Base-by-base conservation (phyloP, 1,140 invertebrate genomes). In the Musca domestica region DNA sequence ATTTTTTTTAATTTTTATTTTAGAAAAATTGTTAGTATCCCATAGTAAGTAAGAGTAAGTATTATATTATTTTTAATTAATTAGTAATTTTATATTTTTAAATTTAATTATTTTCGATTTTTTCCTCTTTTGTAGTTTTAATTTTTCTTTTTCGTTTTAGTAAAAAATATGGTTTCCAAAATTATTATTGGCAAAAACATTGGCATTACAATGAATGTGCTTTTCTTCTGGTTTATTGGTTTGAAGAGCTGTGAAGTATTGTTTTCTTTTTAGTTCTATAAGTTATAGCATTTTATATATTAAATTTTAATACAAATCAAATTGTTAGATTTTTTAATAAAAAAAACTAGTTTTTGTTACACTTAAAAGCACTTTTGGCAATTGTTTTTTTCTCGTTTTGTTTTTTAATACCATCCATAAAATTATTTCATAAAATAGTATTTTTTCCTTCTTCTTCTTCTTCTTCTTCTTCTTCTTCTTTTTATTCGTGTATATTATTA, bases 301-400 rank as follows among this genome's bases (percentile, higher is more conserved):
- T 51, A 9, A 9, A 9, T 51, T 56, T 56, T 56, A 25, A 56
- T 27, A 56, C 23, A 27, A 56, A 54, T 22, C 23, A 54, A 54
- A 27, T 19, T 27, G 25, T 27, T 27, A 56, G 14, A 27, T 61
- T 41, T 10, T 41, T 61, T 56, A 14, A 56, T 56, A 58, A 52
- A 67, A 34, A 54, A 58, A 68, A 52, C 49, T 78, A 77, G 74
- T 75, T 68, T 68, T 68, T 68, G 61, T 58, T 68, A 49, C 46
- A 68, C 46, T 76, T 75, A 73, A 79, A 80, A 79, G 77, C 77
- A 80, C 77, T 75, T 79, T 80, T 79, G 77, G 77, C 77, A 79
- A 68, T 47, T 49, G 58, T 49, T 63, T 61, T 41, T 30, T 51
- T 34, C 41, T 49, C 47, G 23, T 19, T 48, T 61, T 56, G 41